These are phyloP conservation scores for Aquatica leii DNA, from an alignment of 2,888 invertebrate species.

Conservation along the genomic window DNA sequence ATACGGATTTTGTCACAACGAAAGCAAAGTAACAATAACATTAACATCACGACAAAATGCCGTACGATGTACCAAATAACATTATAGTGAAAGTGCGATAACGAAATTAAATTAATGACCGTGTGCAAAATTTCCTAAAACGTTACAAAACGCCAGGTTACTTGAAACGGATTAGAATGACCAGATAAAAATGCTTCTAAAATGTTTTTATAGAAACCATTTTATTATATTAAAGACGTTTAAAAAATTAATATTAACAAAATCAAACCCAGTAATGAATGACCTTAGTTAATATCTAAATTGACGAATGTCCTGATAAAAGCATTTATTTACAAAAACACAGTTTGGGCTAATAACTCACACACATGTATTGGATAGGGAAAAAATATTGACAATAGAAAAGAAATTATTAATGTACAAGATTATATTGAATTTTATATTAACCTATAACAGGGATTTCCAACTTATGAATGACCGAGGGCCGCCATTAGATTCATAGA, in stretches of 20 bases:
- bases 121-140: too few relatives aligned
- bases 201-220: not conserved
- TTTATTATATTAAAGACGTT: not conserved
- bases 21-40: too few relatives aligned
- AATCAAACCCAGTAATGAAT: not conserved
- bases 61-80: too few relatives aligned
- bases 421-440: not conserved
- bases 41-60: too few relatives aligned
- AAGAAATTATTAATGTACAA: constrained; percentile 7
- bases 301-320: not conserved
- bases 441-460: too few relatives aligned
- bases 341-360: not conserved
- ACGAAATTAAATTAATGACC: too few relatives aligned
- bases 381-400: not conserved
- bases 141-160: too few relatives aligned
- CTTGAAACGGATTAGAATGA: not conserved
- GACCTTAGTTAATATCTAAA: constrained; percentile 1
- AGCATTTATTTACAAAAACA: constrained; percentile 9
- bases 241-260: not conserved
- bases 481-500: too few relatives aligned
- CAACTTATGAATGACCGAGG: too few relatives aligned
- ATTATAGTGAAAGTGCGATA: too few relatives aligned
- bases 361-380: constrained; percentile 3
- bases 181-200: not conserved
- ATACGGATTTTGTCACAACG: too few relatives aligned